Evolutionary conservation across 2,113 vertebrate species (phyloP).

Genomic region (Tamias sibiricus): DNA sequence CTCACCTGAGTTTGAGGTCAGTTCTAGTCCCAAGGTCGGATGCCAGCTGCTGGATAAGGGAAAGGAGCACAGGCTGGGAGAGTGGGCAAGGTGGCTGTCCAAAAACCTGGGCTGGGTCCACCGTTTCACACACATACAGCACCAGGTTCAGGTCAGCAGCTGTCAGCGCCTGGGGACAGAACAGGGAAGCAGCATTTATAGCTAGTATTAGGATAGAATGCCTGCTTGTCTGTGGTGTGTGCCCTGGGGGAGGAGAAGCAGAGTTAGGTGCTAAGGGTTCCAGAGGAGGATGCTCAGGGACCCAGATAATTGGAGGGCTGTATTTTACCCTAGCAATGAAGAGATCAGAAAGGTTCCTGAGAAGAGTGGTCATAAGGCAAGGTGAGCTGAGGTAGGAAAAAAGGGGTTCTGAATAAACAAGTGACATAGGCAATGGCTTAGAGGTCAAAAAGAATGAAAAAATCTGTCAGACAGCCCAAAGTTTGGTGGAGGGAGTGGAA

Average conservation of each 20-base stretch:
- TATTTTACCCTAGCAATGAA: neutral
- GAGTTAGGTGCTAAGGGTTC: neutral
- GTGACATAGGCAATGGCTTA: neutral
- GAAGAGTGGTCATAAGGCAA: neutral
- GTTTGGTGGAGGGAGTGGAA: neutral
- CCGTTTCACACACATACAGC: constrained; percentile 97
- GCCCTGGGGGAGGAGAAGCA: neutral
- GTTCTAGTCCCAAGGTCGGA: constrained; percentile 95
- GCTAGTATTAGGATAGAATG: neutral
- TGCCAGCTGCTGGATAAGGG: constrained; percentile 98
- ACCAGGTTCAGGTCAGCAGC: constrained; percentile 98
- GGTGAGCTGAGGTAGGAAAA: neutral
- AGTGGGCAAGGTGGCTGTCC: constrained; percentile 95
- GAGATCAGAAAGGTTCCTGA: neutral
- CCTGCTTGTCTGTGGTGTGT: constrained; percentile 11
- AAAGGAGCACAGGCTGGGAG: constrained; percentile 97
- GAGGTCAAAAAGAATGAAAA: neutral
- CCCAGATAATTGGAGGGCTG: constrained; percentile 80
- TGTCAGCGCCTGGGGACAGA: constrained; percentile 93
- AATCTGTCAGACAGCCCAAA: neutral
- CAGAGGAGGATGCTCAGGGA: constrained; percentile 66
- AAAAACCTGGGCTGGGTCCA: constrained; percentile 97
- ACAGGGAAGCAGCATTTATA: neutral
- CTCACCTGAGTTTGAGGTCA: constrained; percentile 97
- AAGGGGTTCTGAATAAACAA: neutral